Evolutionary conservation across 2,113 vertebrate species (phyloP).

Genomic region (Gracilinanus agilis): DNA sequence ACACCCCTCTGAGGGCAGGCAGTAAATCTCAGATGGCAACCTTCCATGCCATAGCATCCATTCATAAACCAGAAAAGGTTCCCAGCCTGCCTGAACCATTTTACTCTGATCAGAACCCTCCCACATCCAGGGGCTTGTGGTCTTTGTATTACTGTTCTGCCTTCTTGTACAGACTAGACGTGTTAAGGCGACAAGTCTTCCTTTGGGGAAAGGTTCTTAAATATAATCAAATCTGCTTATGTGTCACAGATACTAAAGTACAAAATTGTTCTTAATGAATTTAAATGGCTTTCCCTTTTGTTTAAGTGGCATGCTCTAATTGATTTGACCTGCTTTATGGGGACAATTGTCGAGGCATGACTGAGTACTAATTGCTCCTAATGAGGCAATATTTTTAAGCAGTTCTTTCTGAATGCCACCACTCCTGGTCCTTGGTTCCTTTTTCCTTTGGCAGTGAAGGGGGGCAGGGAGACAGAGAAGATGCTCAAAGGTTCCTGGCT

Average conservation of each 20-base stretch:
- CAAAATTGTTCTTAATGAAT: conserved; percentile 27
- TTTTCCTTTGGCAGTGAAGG: conserved; percentile 26
- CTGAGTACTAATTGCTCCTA: conserved; percentile 77
- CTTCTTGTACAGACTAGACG: conserved; percentile 54
- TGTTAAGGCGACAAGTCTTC: conserved; percentile 45
- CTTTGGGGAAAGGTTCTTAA: conserved; percentile 50
- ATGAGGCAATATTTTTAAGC: conserved; percentile 68
- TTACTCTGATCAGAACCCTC: conserved; percentile 41
- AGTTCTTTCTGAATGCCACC: not conserved
- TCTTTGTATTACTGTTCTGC: conserved; percentile 45
- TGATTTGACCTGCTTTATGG: conserved; percentile 72
- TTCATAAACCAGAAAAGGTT: conserved; percentile 67
- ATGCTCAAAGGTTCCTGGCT: conserved; percentile 44
- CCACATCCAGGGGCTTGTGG: conserved; percentile 41
- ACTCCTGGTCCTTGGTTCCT: conserved; percentile 53
- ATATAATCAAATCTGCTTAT: conserved; percentile 46
- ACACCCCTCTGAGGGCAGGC: not conserved
- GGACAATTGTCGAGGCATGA: conserved; percentile 68
- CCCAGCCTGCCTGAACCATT: conserved; percentile 54
- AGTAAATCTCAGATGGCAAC: conserved; percentile 22
- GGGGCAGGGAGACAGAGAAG: not conserved
- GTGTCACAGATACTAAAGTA: conserved; percentile 46
- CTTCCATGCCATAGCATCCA: conserved; percentile 37
- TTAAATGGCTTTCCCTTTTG: conserved; percentile 32
- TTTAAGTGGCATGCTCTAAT: conserved; percentile 60